Base-by-base conservation (phyloP, 2,113 vertebrate genomes). In the Grantiella picta region DNA sequence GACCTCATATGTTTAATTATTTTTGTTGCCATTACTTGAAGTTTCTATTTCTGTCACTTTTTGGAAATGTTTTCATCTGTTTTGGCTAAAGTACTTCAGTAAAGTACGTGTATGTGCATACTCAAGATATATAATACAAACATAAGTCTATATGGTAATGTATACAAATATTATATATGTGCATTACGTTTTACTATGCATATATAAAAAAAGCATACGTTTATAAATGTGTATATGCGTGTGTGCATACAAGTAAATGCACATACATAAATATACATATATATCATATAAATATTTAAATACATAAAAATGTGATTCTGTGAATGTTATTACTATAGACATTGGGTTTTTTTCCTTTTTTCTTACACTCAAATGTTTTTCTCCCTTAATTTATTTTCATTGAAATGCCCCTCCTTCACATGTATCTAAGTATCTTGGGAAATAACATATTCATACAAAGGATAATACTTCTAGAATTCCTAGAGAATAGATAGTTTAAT, bases 21-120 rank as follows among this genome's bases (percentile, higher is more conserved):
- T 86, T 88, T 70, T 65, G 5, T 59, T 71, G 35, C 8, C 5
- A 57, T 69, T 79, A 33, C 6, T 29, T 79, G 35, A 85, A 42
- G 5, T 63, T 92, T 73, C 7, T 63, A 24, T 63, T 93, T 45
- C 33, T 88, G 22, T 49, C 10, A 36, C 3, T 45, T 59, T 45
- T 82, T 57, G 40, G 2, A 31, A 11, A 33, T 23, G 10, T 2
- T 3, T 61, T 44, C 23, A 59, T 66, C 23, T 59, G 9, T 27
- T 75, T 85, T 45, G 11, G 12, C 27, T 38, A 61, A 49, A n/a
- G 2, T 36, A 12, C 59, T 88, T 75, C 20, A 45, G 8, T 15
- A 27, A 15, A 77, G 3, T 23, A 5, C 13, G 14, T 17, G 4
- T 3, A 17, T 40, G 7, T 24, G 12, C 3, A 1, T 33, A 35